Conservation (phyloP, 2,113 vertebrate species). For the Hipposideros armiger region DNA sequence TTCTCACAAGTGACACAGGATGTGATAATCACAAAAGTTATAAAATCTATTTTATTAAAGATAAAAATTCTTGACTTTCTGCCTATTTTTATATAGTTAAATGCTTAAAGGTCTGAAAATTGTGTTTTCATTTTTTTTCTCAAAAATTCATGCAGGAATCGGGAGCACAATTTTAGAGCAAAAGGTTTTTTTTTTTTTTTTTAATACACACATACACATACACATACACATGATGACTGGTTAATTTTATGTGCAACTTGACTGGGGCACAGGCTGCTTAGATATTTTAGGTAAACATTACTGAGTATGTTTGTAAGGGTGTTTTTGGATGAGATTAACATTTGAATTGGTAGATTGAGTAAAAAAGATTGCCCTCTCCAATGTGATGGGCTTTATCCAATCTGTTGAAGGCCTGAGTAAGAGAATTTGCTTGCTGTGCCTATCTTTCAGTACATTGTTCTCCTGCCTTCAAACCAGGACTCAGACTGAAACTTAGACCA, state of each 20-base stretch:
- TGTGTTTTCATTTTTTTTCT: not conserved
- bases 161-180: not conserved
- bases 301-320: not conserved
- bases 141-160: not conserved
- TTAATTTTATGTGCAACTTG: not conserved
- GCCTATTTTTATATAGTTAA: not conserved
- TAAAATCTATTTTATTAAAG: not conserved
- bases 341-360: not conserved
- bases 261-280: not conserved
- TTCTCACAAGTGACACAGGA: not conserved
- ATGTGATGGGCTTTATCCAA: not conserved
- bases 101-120: not conserved
- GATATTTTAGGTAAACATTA: not conserved
- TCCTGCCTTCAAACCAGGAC: not conserved
- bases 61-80: not conserved
- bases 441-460: not conserved
- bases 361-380: not conserved
- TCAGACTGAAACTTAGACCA: not conserved
- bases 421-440: not conserved
- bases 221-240: not conserved
- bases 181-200: not conserved
- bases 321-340: not conserved
- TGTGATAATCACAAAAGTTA: not conserved
- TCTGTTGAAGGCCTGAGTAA: not conserved
- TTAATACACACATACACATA: not conserved